Evolutionary conservation across 2,113 vertebrate species (phyloP).

Genomic region (Tylochromis polylepis): DNA sequence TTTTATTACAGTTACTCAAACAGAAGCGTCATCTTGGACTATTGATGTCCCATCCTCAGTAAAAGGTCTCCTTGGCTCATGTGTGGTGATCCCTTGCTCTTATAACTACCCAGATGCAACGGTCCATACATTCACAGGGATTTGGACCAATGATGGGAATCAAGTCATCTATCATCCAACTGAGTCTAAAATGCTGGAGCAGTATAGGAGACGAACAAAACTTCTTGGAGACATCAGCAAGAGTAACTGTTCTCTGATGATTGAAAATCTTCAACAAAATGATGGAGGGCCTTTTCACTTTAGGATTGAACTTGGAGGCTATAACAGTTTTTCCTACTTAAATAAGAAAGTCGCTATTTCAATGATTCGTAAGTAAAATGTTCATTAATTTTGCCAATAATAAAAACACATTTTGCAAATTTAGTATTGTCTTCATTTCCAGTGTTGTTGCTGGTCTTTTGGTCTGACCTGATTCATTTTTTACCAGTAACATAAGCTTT

Average conservation of each 20-base stretch:
- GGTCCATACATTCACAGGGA: not conserved
- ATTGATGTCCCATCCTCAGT: constrained; percentile 29
- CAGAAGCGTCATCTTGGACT: constrained; percentile 45
- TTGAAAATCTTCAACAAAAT: constrained; percentile 34
- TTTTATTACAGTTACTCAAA: constrained; percentile 16
- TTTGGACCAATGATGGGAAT: not conserved
- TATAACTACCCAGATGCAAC: not conserved
- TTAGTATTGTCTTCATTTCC: not conserved
- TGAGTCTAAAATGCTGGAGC: not conserved
- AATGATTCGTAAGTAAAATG: not conserved
- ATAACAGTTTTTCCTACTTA: constrained; percentile 18
- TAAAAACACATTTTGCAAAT: not conserved
- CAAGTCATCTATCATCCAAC: constrained; percentile 29
- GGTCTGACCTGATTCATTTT: not conserved
- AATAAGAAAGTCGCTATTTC: not conserved
- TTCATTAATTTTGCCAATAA: not conserved
- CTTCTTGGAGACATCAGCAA: constrained; percentile 48
- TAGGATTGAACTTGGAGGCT: constrained; percentile 56
- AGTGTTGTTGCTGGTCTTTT: not conserved
- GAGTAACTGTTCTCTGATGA: constrained; percentile 65
- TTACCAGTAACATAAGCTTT: fast-evolving
- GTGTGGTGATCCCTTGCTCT: not conserved
- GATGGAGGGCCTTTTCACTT: constrained; percentile 60
- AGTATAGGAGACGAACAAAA: constrained; percentile 35
- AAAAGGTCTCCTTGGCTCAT: constrained; percentile 30